These are phyloP conservation scores for Menidia menidia DNA, from an alignment of 2,797 vertebrate species.

Conservation along the genomic window DNA sequence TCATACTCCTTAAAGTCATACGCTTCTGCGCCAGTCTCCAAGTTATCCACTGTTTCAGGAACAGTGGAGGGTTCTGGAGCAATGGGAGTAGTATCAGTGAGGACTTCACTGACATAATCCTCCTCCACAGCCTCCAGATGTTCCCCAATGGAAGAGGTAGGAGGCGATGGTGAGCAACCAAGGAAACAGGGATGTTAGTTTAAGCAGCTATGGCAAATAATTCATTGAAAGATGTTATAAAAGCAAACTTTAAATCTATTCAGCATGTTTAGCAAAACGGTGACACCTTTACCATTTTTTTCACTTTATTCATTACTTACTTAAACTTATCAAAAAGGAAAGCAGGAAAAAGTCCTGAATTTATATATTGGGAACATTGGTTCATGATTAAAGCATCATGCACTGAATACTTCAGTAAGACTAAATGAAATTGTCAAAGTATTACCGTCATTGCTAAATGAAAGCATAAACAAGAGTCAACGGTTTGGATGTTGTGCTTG, in stretches of 20 bases:
- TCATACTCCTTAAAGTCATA: slow-evolving; percentile 87
- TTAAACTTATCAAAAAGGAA: background rate
- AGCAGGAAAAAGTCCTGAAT: background rate
- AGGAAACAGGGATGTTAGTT: slow-evolving; percentile 89
- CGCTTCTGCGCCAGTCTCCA: slow-evolving; percentile 64
- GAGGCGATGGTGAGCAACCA: slow-evolving; percentile 65
- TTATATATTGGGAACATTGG: background rate
- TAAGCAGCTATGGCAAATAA: slow-evolving; percentile 82
- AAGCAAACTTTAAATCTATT: slow-evolving; percentile 64
- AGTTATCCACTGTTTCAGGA: slow-evolving; percentile 74
- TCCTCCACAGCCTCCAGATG: slow-evolving; percentile 90
- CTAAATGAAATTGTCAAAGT: slow-evolving; percentile 65
- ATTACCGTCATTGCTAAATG: slow-evolving; percentile 56
- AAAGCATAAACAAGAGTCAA: slow-evolving; percentile 40
- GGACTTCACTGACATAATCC: slow-evolving; percentile 87
- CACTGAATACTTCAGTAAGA: background rate
- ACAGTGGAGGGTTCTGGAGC: slow-evolving; percentile 83
- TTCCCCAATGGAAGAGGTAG: slow-evolving; percentile 82
- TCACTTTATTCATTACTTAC: background rate
- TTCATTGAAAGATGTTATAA: slow-evolving; percentile 70
- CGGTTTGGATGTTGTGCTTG: slow-evolving; percentile 20
- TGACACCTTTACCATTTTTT: slow-evolving; percentile 67
- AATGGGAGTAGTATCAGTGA: slow-evolving; percentile 87
- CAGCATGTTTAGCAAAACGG: slow-evolving; percentile 51
- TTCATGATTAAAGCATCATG: background rate